Evolutionary conservation across 2,113 vertebrate species (phyloP).

Genomic region (Bucco capensis): DNA sequence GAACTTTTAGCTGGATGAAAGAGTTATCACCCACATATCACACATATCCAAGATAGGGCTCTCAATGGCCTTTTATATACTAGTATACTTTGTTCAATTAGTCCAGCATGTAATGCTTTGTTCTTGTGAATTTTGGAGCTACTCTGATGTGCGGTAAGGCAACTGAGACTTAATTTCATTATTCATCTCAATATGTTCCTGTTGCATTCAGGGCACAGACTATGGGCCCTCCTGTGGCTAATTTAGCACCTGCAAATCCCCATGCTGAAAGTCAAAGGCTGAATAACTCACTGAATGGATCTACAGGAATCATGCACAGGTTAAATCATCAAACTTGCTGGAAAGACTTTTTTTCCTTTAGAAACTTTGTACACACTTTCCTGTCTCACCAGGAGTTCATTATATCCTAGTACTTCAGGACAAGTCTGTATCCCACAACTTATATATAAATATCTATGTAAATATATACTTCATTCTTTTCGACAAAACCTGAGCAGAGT

Average conservation of each 20-base stretch:
- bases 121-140: constrained; percentile 29
- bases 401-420: background rate
- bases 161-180: constrained; percentile 47
- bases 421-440: background rate
- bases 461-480: background rate
- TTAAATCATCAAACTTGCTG: background rate
- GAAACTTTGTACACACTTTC: background rate
- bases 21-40: background rate
- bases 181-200: constrained; percentile 39
- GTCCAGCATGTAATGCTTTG: background rate
- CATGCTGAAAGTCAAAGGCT: background rate
- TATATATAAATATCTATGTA: too few species aligned
- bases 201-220: background rate
- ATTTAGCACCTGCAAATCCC: constrained; percentile 38
- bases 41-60: background rate
- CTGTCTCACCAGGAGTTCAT: background rate
- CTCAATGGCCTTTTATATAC: background rate
- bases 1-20: background rate
- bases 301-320: background rate
- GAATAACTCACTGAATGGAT: background rate
- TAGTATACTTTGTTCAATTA: background rate
- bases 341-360: background rate
- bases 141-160: background rate
- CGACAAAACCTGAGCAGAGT: background rate
- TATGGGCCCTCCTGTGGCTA: constrained; percentile 18